phyloP scores from a whole-genome alignment of 1,140 invertebrate species.

The Pentalonia nigronervosa region DNA sequence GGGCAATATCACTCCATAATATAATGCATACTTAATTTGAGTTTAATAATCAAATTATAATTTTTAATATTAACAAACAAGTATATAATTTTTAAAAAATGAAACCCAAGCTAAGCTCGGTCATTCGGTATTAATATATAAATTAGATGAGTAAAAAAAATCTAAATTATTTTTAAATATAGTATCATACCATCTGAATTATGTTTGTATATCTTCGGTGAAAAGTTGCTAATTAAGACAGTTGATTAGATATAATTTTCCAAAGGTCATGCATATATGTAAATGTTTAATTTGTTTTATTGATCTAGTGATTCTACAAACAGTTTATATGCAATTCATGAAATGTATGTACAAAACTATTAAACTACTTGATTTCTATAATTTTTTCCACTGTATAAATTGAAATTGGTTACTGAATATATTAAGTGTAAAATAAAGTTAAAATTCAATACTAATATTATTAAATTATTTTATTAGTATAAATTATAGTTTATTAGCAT shows the following conservation, averaged over 20 bases:
- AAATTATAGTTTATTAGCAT: constrained; percentile 13
- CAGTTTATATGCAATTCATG: not conserved
- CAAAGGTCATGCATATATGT: not conserved
- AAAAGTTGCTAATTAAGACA: not conserved
- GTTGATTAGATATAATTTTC: not conserved
- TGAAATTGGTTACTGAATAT: not conserved
- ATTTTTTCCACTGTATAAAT: not conserved
- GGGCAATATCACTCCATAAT: too few relatives aligned
- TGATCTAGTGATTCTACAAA: too few relatives aligned
- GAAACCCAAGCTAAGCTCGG: too few relatives aligned
- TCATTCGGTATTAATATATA: not conserved
- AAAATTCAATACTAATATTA: not conserved
- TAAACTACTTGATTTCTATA: not conserved
- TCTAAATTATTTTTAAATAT: not conserved
- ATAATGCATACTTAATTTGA: too few relatives aligned
- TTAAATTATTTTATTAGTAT: constrained; percentile 8
- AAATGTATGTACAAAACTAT: not conserved
- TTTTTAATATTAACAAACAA: too few relatives aligned
- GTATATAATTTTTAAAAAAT: too few relatives aligned
- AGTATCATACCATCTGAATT: not conserved
- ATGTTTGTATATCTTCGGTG: not conserved
- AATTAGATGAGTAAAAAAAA: not conserved
- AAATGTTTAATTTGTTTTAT: not conserved
- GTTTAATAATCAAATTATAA: too few relatives aligned
- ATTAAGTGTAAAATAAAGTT: not conserved